Evolutionary conservation across 2,113 vertebrate species (phyloP).

Genomic region (Tragelaphus scriptus): DNA sequence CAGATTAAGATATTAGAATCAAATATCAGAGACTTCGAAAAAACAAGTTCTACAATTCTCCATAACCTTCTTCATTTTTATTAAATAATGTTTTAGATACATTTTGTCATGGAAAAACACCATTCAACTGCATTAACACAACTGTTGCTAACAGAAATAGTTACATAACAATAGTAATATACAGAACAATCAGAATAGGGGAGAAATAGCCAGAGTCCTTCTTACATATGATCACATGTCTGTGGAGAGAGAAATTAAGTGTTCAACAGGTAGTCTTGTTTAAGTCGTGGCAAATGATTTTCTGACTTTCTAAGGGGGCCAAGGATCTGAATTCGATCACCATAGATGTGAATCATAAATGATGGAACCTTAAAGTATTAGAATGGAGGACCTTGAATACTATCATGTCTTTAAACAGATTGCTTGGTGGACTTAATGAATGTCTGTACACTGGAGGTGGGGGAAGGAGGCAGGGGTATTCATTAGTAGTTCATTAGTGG

Average conservation of each 20-base stretch:
- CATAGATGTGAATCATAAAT: neutral
- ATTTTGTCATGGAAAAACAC: neutral
- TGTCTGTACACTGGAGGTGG: neutral
- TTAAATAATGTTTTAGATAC: neutral
- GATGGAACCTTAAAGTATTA: neutral
- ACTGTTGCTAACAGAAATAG: neutral
- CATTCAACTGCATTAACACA: neutral
- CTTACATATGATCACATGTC: neutral
- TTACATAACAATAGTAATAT: neutral
- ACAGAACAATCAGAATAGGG: neutral
- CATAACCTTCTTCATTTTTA: neutral
- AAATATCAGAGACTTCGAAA: neutral
- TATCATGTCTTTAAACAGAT: neutral
- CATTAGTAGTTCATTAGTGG: neutral
- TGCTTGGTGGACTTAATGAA: neutral
- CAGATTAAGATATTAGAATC: slow-evolving; percentile 12
- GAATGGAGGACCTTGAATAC: neutral
- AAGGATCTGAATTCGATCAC: neutral
- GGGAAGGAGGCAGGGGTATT: neutral
- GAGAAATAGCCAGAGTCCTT: neutral
- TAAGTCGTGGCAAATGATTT: neutral
- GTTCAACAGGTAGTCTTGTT: neutral
- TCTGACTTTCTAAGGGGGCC: neutral
- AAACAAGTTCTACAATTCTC: neutral
- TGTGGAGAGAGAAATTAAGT: neutral